Conservation (phyloP, 2,888 invertebrate species). For the Alsophila aescularia region DNA sequence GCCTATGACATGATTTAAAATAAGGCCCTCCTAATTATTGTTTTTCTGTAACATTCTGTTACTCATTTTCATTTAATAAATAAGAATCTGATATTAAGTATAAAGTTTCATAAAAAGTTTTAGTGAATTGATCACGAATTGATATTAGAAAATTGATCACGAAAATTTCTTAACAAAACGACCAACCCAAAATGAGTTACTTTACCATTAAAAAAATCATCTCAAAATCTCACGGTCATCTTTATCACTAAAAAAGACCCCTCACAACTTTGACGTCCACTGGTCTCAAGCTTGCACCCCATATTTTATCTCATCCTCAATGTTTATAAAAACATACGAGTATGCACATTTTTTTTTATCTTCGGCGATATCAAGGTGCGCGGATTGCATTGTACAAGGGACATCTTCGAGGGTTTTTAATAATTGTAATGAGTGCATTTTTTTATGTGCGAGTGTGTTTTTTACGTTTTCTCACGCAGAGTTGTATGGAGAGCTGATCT, state of each 20-base stretch:
- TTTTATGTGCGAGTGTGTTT: constrained; percentile 78
- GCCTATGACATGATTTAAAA: no score
- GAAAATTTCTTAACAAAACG: no score
- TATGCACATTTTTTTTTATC: constrained; percentile 82
- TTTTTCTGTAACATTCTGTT: no score
- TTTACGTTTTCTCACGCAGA: constrained; percentile 83
- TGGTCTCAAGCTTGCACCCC: constrained; percentile 53
- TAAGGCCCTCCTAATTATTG: no score
- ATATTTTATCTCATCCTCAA: constrained; percentile 60
- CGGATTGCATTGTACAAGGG: constrained; percentile 68
- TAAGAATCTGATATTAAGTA: no score
- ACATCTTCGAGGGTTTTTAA: constrained; percentile 76
- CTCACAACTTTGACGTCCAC: constrained; percentile 51
- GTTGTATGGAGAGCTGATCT: constrained; percentile 73
- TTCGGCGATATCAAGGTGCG: constrained; percentile 74
- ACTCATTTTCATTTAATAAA: no score
- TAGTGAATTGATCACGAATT: no score
- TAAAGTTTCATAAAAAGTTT: no score
- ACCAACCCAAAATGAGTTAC: neutral
- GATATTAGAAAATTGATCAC: no score
- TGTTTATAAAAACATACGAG: constrained; percentile 82
- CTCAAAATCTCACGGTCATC: constrained; percentile 6
- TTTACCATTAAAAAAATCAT: no score
- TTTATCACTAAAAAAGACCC: neutral
- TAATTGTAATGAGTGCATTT: constrained; percentile 74